Conservation (phyloP, 2,888 invertebrate genomes). For the Limenitis camilla region DNA sequence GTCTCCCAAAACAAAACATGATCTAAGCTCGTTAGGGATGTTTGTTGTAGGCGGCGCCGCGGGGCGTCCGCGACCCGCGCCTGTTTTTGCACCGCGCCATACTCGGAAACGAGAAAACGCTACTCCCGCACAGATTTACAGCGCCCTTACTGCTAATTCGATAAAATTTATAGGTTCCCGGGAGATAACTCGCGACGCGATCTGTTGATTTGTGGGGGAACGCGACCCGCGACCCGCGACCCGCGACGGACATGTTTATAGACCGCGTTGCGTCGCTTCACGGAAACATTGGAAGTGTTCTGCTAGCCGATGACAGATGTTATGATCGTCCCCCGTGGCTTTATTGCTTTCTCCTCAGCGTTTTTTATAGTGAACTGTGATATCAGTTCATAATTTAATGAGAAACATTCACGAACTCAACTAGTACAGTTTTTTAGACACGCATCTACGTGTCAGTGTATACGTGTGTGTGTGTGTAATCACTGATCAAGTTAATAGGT, state of each 20-base stretch:
- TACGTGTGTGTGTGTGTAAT: too few species aligned
- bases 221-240: neutral
- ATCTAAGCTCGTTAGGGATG: constrained; percentile 26
- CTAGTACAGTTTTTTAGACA: too few species aligned
- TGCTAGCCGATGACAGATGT: constrained; percentile 17
- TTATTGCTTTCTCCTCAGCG: constrained; percentile 15
- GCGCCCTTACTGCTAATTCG: constrained; percentile 41
- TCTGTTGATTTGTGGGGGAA: constrained; percentile 19
- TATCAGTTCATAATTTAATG: neutral
- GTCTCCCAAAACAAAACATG: constrained; percentile 8
- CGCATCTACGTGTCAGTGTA: too few species aligned
- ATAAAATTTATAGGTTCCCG: constrained; percentile 51
- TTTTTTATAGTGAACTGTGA: neutral
- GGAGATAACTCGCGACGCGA: constrained; percentile 30
- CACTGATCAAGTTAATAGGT: too few species aligned
- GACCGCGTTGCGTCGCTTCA: constrained; percentile 20
- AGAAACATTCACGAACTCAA: too few species aligned
- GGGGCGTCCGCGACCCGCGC: constrained; percentile 35
- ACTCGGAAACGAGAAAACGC: constrained; percentile 39
- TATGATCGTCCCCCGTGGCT: constrained; percentile 12
- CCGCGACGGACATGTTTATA: constrained; percentile 24
- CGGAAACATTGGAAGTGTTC: constrained; percentile 18
- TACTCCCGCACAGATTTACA: constrained; percentile 33
- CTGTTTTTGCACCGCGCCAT: constrained; percentile 32
- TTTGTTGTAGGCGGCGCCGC: constrained; percentile 27